phyloP scores from a whole-genome alignment of 2,888 invertebrate genomes.

The Limnephilus auricula region DNA sequence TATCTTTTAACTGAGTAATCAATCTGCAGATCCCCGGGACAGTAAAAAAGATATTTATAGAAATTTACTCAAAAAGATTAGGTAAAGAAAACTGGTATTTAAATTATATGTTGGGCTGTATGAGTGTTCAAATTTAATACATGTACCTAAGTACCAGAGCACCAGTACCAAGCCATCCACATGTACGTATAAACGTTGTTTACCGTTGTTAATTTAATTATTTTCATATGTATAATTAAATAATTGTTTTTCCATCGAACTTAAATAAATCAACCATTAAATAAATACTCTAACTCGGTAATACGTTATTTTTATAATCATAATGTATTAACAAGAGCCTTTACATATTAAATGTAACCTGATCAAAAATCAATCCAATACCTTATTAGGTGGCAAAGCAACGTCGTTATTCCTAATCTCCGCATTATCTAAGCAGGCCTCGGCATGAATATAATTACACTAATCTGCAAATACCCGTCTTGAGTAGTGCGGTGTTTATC shows the following conservation, averaged over 20 bases:
- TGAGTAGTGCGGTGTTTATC: constrained; percentile 19
- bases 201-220: neutral
- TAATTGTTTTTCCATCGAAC: neutral
- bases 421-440: neutral
- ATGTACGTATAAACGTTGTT: neutral
- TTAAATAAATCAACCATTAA: neutral
- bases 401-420: neutral
- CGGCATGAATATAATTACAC: neutral
- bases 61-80: too few relatives aligned
- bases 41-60: too few relatives aligned
- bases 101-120: too few relatives aligned
- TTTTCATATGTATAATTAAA: neutral
- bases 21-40: neutral
- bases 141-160: too few relatives aligned
- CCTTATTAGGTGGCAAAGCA: neutral
- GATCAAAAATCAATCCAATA: neutral
- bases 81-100: too few relatives aligned
- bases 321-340: neutral
- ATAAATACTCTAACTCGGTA: neutral
- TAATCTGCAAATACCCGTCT: constrained; percentile 29
- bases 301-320: neutral
- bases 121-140: too few relatives aligned
- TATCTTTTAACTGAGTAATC: neutral
- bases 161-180: neutral
- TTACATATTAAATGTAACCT: neutral